Evolutionary conservation across 2,797 vertebrate genomes (phyloP).

Genomic region (Sparus aurata): DNA sequence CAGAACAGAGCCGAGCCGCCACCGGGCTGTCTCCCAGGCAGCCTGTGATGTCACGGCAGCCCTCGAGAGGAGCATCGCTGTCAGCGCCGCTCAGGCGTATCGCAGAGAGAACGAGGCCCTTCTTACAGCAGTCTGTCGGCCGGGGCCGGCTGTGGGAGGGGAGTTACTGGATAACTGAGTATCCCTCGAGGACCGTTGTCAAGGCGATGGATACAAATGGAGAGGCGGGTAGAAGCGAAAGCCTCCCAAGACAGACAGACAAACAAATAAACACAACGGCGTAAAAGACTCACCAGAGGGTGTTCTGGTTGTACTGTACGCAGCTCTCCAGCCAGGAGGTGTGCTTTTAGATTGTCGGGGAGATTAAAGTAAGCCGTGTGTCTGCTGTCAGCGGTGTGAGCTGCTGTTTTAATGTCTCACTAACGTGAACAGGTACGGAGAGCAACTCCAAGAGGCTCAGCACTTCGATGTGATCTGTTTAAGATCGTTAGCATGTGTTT

Average conservation of each 20-base stretch:
- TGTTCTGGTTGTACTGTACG: constrained; percentile 16
- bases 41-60: constrained; percentile 78
- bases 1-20: constrained; percentile 68
- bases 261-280: constrained; percentile 60
- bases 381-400: constrained; percentile 23
- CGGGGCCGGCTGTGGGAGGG: constrained; percentile 66
- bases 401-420: constrained; percentile 10
- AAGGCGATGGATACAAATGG: constrained; percentile 80
- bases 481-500: neutral
- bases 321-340: constrained; percentile 2
- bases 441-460: neutral
- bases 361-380: constrained; percentile 7
- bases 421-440: constrained; percentile 1
- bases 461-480: no score
- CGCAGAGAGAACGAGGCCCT: constrained; percentile 54
- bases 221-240: constrained; percentile 64
- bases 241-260: constrained; percentile 47
- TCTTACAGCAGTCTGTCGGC: constrained; percentile 57
- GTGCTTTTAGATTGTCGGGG: constrained; percentile 1
- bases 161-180: constrained; percentile 73
- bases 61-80: constrained; percentile 70
- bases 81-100: constrained; percentile 75
- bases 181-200: constrained; percentile 79
- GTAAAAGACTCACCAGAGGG: constrained; percentile 34
- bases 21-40: constrained; percentile 74